A percentile compares a stretch with the other conserved stretches of the same genome.
Evolutionary conservation across 2,888 invertebrate genomes (phyloP).

Genomic region (Seira musarum): DNA sequence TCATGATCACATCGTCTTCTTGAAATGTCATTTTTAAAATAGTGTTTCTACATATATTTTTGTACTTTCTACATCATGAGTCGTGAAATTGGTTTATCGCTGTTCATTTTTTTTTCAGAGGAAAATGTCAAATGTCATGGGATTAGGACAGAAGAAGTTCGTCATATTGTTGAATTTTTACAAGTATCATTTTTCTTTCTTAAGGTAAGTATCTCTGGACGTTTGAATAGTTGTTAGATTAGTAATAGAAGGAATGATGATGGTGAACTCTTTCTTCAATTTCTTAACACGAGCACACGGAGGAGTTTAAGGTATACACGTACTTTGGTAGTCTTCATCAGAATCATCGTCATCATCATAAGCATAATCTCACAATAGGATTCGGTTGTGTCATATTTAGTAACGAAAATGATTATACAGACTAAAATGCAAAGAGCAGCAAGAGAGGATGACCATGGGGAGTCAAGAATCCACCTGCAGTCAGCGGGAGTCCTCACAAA

Average conservation of each 20-base stretch:
- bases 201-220: background rate
- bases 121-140: constrained; percentile 51
- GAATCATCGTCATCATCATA: too few relatives aligned
- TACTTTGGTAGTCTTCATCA: too few relatives aligned
- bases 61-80: background rate
- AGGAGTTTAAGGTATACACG: too few relatives aligned
- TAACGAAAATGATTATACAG: constrained; percentile 54
- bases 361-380: constrained; percentile 22
- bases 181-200: constrained; percentile 1
- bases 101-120: background rate
- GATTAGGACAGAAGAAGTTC: constrained; percentile 16
- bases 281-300: too few relatives aligned
- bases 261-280: background rate
- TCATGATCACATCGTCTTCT: background rate
- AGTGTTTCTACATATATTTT: background rate
- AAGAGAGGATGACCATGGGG: constrained; percentile 57
- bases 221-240: background rate
- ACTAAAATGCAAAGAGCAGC: constrained; percentile 51
- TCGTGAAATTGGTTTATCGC: constrained; percentile 8
- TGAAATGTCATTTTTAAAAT: constrained; percentile 19
- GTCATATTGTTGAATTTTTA: background rate
- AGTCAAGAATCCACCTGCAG: constrained; percentile 62
- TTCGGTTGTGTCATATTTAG: constrained; percentile 59
- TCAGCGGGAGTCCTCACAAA: constrained; percentile 60
- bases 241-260: background rate